Base-by-base conservation (phyloP, 2,113 vertebrate genomes). In the Campylorhamphus procurvoides region DNA sequence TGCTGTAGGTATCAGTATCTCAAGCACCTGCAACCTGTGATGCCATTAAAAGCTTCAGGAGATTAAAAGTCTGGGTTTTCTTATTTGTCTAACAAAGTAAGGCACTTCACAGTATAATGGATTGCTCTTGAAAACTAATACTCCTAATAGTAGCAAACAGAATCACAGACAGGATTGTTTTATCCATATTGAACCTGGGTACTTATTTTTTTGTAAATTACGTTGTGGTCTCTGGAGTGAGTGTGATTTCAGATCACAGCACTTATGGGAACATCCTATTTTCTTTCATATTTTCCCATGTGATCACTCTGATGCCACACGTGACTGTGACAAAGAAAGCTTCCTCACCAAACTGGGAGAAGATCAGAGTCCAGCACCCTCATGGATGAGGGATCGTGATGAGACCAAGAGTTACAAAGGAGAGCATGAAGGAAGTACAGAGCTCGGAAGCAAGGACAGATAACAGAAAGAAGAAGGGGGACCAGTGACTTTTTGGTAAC, bases 11-110 rank as follows among this genome's bases (percentile, higher is more conserved):
- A 91, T 91, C 84, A 74, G 55, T 44, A 35, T 90, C 59, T 96
- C 84, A 91, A 96, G 94, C 66, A 95, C 72, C 72, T 94, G 79
- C 82, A 91, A 76, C 89, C 89, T 71, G 67, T 91, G 93, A 96
- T 80, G 91, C 91, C 89, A 90, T 95, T 93, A 94, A 94, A 95
- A 96, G 62, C 92, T 86, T 93, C 85, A 69, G 87, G 72, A 93
- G 83, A 96, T 90, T 90, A 85, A 77, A 97, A 95, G 85, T 93
- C 92, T 77, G 82, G 73, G 83, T 42, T 95, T 94, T 88, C 72
- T 95, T 92, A 75, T 94, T 91, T 95, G 64, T 72, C 90, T 94
- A 85, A 88, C 91, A 91, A 96, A 95, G 73, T 88, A 90, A 90
- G 75, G 55, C 60, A 93, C 87, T 97, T 90, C 75, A 93, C 35